Conservation (phyloP, 2,888 invertebrate species). For the Hypolimnas misippus region DNA sequence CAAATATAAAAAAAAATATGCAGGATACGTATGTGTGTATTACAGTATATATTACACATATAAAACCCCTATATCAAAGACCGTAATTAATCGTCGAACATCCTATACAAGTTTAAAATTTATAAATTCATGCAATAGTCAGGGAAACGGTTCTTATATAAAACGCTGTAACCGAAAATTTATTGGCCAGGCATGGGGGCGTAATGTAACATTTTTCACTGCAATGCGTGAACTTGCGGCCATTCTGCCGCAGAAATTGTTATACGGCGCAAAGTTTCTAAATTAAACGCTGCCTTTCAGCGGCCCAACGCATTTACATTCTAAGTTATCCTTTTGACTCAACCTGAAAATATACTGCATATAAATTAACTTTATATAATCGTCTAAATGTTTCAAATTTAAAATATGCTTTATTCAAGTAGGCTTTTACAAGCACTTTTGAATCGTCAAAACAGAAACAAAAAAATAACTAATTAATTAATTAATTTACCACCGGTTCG, state of each 20-base stretch:
- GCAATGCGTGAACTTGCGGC: conserved; percentile 40
- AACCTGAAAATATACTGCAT: conserved; percentile 3
- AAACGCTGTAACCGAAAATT: conserved; percentile 27
- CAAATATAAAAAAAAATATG: too few species aligned
- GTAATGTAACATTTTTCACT: conserved; percentile 39
- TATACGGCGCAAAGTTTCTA: conserved; percentile 29
- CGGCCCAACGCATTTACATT: neutral
- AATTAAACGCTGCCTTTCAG: conserved; percentile 28
- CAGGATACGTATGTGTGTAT: neutral
- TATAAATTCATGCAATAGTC: conserved; percentile 5
- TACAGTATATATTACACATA: too few species aligned
- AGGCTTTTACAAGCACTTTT: too few species aligned
- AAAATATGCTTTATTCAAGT: too few species aligned
- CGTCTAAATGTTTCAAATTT: neutral
- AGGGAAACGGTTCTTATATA: conserved; percentile 16
- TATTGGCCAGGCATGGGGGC: conserved; percentile 29
- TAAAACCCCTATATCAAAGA: too few species aligned
- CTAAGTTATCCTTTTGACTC: neutral
- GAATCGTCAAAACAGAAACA: too few species aligned
- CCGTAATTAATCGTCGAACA: too few species aligned
- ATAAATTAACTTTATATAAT: neutral
- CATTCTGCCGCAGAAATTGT: conserved; percentile 29
- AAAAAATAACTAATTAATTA: too few species aligned
- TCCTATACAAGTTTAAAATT: conserved; percentile 1
- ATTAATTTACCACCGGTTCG: too few species aligned